These are phyloP conservation scores for Mimas tiliae DNA, from an alignment of 2,888 invertebrate genomes.

Conservation along the genomic window DNA sequence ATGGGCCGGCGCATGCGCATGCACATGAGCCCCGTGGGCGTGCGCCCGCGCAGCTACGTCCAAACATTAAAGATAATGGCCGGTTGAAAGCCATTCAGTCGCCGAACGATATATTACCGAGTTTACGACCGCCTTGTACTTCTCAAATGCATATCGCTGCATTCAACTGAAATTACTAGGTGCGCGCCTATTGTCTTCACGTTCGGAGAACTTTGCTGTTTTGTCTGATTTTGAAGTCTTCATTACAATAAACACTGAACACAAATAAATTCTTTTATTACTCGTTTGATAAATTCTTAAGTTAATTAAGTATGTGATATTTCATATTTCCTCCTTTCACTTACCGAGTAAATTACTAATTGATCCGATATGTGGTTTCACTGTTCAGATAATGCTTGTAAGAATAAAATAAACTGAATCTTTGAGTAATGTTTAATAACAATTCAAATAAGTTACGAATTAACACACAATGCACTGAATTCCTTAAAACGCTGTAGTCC, in stretches of 20 bases:
- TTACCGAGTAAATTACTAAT: background rate
- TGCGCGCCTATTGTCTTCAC: constrained; percentile 22
- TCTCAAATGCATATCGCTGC: constrained; percentile 14
- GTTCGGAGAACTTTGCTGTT: constrained; percentile 9
- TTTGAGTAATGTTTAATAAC: background rate
- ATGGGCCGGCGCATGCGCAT: constrained; percentile 16
- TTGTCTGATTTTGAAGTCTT: constrained; percentile 7
- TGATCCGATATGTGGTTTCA: background rate
- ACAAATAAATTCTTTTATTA: background rate
- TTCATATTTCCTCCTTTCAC: background rate
- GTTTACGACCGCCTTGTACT: constrained; percentile 43
- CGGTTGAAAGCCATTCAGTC: constrained; percentile 54
- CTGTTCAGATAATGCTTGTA: background rate
- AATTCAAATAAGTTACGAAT: background rate
- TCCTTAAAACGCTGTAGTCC: background rate
- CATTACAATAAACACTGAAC: constrained; percentile 9
- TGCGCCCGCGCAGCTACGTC: constrained; percentile 23
- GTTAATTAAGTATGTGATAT: background rate
- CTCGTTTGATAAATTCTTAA: background rate
- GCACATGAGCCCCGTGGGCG: constrained; percentile 11
- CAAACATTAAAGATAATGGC: constrained; percentile 45
- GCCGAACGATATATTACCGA: constrained; percentile 57
- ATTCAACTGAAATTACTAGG: constrained; percentile 19
- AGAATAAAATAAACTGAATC: background rate
- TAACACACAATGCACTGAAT: background rate